phyloP scores from a whole-genome alignment of 2,113 vertebrate species.

The Hipposideros armiger region DNA sequence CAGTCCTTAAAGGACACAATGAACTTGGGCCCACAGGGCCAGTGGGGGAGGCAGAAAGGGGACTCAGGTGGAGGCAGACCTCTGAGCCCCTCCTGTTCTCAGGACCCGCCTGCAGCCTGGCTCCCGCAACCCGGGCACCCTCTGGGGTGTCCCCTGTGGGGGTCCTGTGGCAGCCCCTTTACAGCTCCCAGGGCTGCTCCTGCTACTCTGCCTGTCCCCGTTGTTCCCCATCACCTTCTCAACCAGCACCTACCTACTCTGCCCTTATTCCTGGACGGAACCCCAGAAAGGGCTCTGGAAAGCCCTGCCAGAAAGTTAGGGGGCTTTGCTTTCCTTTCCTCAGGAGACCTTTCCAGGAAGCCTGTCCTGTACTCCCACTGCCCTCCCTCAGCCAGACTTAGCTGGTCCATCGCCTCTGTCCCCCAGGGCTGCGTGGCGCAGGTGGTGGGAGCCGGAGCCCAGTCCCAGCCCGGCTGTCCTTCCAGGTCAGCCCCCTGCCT shows the following conservation, averaged over 20 bases:
- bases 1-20: not conserved
- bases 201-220: accelerated
- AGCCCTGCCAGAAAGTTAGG: not conserved
- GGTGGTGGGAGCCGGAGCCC: not conserved
- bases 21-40: not conserved
- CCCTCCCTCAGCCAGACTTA: accelerated
- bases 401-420: accelerated
- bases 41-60: not conserved
- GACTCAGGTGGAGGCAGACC: not conserved
- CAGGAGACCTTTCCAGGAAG: not conserved
- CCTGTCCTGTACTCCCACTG: not conserved
- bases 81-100: not conserved
- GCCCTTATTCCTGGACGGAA: not conserved
- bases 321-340: not conserved
- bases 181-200: not conserved
- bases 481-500: not conserved
- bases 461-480: accelerated
- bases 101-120: too few relatives aligned
- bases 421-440: accelerated
- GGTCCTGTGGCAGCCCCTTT: too few relatives aligned
- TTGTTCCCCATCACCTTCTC: too few relatives aligned
- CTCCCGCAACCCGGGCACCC: not conserved
- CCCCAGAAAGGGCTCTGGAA: not conserved
- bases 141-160: not conserved
- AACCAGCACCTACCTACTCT: accelerated